Conservation (phyloP, 2,888 invertebrate genomes). For the Agriopis leucophaearia region DNA sequence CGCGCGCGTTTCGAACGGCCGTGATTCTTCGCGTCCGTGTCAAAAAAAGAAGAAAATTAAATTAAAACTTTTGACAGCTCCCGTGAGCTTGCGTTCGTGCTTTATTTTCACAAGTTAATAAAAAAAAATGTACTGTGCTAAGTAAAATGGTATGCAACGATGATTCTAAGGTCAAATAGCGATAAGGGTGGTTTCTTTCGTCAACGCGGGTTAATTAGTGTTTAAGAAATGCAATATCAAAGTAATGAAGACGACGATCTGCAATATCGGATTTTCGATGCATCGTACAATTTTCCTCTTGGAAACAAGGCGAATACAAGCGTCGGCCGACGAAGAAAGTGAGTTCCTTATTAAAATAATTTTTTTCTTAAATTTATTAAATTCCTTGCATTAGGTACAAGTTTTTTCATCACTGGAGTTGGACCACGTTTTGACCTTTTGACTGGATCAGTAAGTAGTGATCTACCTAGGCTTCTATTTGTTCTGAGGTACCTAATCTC, state of each 20-base stretch:
- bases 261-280: conserved; percentile 85
- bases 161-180: conserved; percentile 74
- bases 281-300: conserved; percentile 76
- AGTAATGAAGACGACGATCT: conserved; percentile 82
- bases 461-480: too few species aligned
- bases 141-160: conserved; percentile 66
- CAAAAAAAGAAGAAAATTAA: conserved; percentile 18
- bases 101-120: conserved; percentile 39
- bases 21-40: conserved; percentile 56
- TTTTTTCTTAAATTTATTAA: conserved; percentile 7
- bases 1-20: conserved; percentile 71
- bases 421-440: conserved; percentile 9
- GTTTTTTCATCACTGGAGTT: not conserved
- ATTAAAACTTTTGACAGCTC: conserved; percentile 17
- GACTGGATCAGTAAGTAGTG: not conserved
- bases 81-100: conserved; percentile 20
- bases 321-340: conserved; percentile 74
- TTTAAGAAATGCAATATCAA: conserved; percentile 84
- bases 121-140: conserved; percentile 38
- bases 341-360: conserved; percentile 57
- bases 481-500: too few species aligned
- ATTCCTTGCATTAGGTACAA: too few species aligned
- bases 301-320: conserved; percentile 62
- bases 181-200: conserved; percentile 76
- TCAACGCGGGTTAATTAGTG: conserved; percentile 69